Evolutionary conservation across 2,888 invertebrate species (phyloP).

Genomic region (Drosophila cyrtoloma): DNA sequence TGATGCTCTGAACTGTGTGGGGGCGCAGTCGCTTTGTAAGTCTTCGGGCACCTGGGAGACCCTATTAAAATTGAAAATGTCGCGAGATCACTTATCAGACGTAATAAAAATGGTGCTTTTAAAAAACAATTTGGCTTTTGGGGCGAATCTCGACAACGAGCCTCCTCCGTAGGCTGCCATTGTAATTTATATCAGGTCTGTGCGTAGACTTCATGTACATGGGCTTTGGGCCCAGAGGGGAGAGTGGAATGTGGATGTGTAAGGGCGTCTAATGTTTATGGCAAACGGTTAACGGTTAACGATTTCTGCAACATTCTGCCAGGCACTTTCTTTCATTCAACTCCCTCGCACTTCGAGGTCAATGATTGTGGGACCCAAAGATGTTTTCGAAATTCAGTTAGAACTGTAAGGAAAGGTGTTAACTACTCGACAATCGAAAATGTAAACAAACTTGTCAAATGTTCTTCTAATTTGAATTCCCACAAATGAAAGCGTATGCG

Average conservation of each 20-base stretch:
- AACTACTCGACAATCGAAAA: constrained; percentile 57
- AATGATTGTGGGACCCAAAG: constrained; percentile 25
- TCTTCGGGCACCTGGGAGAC: constrained; percentile 55
- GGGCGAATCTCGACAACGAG: constrained; percentile 48
- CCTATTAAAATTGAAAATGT: constrained; percentile 83
- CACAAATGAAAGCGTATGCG: constrained; percentile 59
- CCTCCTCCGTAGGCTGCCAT: constrained; percentile 53
- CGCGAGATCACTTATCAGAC: constrained; percentile 82
- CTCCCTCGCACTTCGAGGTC: constrained; percentile 28
- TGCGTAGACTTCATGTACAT: constrained; percentile 50
- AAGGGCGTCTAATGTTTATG: constrained; percentile 53
- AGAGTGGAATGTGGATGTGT: not conserved
- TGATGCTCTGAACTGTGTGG: constrained; percentile 35
- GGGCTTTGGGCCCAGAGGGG: not conserved
- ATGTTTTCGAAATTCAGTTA: constrained; percentile 14
- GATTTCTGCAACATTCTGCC: constrained; percentile 48
- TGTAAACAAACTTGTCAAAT: constrained; percentile 68
- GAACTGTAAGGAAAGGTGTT: constrained; percentile 59
- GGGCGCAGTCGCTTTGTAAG: constrained; percentile 54
- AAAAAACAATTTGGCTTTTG: constrained; percentile 83
- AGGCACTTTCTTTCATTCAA: constrained; percentile 31
- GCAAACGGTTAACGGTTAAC: constrained; percentile 53
- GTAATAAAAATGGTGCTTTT: constrained; percentile 83
- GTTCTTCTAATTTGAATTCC: constrained; percentile 73
- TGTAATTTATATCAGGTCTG: constrained; percentile 71